A percentile compares a stretch with the other conserved stretches of the same genome.
phyloP scores from a whole-genome alignment of 2,113 vertebrate genomes.

The Seriola dumerili region DNA sequence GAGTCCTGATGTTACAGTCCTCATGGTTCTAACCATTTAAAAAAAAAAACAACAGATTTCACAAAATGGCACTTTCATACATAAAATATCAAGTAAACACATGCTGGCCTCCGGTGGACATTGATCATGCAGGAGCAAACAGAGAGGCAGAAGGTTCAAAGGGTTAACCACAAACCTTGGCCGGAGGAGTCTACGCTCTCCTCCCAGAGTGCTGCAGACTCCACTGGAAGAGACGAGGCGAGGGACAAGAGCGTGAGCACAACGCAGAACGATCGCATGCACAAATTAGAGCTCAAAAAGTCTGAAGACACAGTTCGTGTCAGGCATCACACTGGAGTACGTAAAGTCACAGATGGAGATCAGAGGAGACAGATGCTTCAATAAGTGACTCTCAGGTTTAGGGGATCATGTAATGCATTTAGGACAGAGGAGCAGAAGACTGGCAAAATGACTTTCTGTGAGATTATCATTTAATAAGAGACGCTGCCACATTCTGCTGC shows the following conservation, averaged over 20 bases:
- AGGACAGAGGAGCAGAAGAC: constrained; percentile 41
- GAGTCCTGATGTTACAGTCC: constrained; percentile 8
- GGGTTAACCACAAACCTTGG: constrained; percentile 79
- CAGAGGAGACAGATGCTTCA: constrained; percentile 64
- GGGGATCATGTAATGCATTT: constrained; percentile 45
- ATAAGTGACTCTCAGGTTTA: constrained; percentile 16
- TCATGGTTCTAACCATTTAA: background rate
- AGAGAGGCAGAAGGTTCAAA: constrained; percentile 12
- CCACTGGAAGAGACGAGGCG: constrained; percentile 76
- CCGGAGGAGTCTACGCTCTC: constrained; percentile 79
- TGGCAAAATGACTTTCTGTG: background rate
- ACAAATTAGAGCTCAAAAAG: constrained; percentile 6
- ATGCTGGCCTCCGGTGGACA: constrained; percentile 57
- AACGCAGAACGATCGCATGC: constrained; percentile 12
- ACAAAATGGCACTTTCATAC: background rate
- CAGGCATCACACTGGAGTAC: constrained; percentile 33
- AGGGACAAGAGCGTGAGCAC: constrained; percentile 45
- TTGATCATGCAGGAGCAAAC: constrained; percentile 62
- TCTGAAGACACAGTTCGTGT: constrained; percentile 5
- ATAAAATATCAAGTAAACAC: constrained; percentile 7
- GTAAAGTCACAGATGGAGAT: constrained; percentile 57
- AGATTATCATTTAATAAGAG: background rate
- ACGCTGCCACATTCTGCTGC: constrained; percentile 45
- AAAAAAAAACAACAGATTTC: too few species aligned
- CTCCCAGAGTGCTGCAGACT: constrained; percentile 81